These are phyloP conservation scores for Ictalurus punctatus DNA, from an alignment of 2,113 vertebrate species.

Conservation along the genomic window DNA sequence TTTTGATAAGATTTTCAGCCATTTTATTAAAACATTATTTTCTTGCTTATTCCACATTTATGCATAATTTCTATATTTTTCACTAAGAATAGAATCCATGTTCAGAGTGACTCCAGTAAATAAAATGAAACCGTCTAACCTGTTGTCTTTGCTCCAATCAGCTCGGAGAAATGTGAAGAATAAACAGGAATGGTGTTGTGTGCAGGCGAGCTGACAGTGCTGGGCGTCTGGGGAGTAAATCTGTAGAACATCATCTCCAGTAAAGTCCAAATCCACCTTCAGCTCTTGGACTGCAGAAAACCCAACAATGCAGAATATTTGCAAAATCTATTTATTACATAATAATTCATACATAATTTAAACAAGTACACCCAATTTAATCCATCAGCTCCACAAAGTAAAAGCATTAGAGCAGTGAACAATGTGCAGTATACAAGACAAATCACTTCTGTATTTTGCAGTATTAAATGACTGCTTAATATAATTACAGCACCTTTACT, in stretches of 20 bases:
- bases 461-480: neutral
- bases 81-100: too few species aligned
- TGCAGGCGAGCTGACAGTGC: conserved; percentile 67
- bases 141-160: conserved; percentile 58
- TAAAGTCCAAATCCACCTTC: conserved; percentile 58
- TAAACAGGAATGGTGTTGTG: conserved; percentile 59
- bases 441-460: neutral
- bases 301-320: neutral
- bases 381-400: neutral
- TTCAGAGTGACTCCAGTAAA: neutral
- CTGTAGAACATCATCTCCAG: conserved; percentile 56
- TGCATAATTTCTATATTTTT: neutral
- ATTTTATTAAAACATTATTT: too few species aligned
- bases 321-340: neutral
- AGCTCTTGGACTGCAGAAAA: conserved; percentile 28
- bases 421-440: neutral
- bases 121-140: conserved; percentile 45
- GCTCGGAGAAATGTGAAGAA: conserved; percentile 62
- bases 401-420: neutral
- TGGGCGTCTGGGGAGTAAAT: conserved; percentile 57
- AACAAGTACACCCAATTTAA: neutral
- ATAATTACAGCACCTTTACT: conserved; percentile 5
- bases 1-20: too few species aligned
- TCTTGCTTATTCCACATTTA: too few species aligned
- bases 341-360: neutral